Percentiles rank a stretch among this genome's conserved stretches.
phyloP scores from a whole-genome alignment of 2,888 invertebrate genomes.

The Junonia oenone region DNA sequence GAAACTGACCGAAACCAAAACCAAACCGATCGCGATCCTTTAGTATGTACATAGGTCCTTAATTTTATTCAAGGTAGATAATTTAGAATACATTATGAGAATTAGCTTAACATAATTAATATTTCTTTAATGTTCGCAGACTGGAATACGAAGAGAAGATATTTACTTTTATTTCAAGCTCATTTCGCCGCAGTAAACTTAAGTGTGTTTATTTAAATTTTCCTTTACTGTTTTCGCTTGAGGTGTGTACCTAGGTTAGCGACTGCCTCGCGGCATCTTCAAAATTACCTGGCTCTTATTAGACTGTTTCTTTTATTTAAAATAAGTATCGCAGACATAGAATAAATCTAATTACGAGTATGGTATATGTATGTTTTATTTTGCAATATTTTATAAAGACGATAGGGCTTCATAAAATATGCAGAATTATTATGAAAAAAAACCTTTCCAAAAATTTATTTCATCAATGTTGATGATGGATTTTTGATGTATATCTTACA shows the following conservation, averaged over 20 bases:
- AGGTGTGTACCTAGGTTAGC: slow-evolving; percentile 38
- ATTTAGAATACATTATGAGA: slow-evolving; percentile 6
- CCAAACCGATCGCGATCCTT: no score
- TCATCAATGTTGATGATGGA: no score
- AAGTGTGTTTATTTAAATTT: slow-evolving; percentile 46
- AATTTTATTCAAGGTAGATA: no score
- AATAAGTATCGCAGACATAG: slow-evolving; percentile 13
- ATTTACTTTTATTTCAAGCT: slow-evolving; percentile 32
- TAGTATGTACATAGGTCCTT: no score
- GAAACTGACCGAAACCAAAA: no score
- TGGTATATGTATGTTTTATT: neutral
- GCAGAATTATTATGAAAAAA: no score
- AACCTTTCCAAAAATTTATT: no score
- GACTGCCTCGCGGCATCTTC: slow-evolving; percentile 35
- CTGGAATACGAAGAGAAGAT: slow-evolving; percentile 22
- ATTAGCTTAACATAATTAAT: slow-evolving; percentile 18
- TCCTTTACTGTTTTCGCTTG: slow-evolving; percentile 34
- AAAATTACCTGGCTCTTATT: slow-evolving; percentile 38
- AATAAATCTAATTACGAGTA: neutral
- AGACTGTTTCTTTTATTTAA: slow-evolving; percentile 31
- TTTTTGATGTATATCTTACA: no score
- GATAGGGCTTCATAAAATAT: no score
- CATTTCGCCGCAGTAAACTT: slow-evolving; percentile 40
- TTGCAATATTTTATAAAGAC: no score
- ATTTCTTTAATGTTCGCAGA: slow-evolving; percentile 22